Conservation (phyloP, 2,797 vertebrate species). For the Echeneis naucrates region DNA sequence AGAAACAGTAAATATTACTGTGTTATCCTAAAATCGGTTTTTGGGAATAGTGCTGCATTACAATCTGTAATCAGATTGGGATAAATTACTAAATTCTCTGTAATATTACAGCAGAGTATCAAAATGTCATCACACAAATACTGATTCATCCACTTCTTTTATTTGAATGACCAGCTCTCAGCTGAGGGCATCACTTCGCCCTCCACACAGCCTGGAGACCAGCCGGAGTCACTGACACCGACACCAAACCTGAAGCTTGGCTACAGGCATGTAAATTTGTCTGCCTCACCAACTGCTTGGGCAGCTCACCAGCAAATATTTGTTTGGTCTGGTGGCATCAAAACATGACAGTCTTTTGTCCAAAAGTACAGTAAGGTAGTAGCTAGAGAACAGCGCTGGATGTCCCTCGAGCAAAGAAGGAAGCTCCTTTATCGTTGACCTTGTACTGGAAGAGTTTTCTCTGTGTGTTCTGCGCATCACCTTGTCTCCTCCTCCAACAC, state of each 20-base stretch:
- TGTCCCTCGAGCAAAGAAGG: slow-evolving; percentile 92
- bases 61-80: neutral
- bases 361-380: neutral
- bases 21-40: too few relatives aligned
- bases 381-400: slow-evolving; percentile 92
- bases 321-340: neutral
- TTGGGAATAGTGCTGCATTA: neutral
- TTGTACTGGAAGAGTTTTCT: slow-evolving; percentile 91
- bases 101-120: neutral
- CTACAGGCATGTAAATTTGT: too few relatives aligned
- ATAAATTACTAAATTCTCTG: too few relatives aligned
- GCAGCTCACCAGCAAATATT: neutral
- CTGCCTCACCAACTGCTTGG: neutral
- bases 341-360: slow-evolving; percentile 8
- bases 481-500: slow-evolving; percentile 78
- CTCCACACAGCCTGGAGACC: neutral
- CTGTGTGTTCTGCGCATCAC: slow-evolving; percentile 55
- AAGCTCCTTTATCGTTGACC: slow-evolving; percentile 91
- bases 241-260: neutral
- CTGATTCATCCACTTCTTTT: neutral
- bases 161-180: neutral
- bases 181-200: slow-evolving; percentile 8
- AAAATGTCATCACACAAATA: neutral
- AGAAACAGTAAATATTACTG: too few relatives aligned
- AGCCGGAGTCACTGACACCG: neutral